A percentile compares a stretch with the other conserved stretches of the same genome.
These are phyloP conservation scores for Zoanthus solanderi DNA, from an alignment of 92 coral and sea anemone genomes.

Conservation along the genomic window DNA sequence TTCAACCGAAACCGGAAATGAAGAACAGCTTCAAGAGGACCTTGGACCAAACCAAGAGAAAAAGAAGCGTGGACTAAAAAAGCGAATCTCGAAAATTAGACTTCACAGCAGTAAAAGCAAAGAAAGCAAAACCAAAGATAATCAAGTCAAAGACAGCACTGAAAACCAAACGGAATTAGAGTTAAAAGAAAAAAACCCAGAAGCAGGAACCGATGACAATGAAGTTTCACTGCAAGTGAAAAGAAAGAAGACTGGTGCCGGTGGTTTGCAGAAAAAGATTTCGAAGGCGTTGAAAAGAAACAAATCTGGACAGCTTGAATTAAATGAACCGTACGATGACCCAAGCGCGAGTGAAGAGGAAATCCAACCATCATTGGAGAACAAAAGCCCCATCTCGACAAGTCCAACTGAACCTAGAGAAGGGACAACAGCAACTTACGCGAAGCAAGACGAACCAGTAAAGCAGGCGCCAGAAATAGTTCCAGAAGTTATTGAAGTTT, in stretches of 20 bases:
- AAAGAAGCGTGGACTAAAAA: conserved; percentile 34
- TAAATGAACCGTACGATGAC: conserved; percentile 21
- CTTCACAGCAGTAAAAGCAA: conserved; percentile 30
- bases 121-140: conserved; percentile 12
- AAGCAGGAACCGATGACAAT: conserved; percentile 19
- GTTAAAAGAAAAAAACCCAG: not conserved
- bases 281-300: conserved; percentile 33
- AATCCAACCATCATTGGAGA: not conserved
- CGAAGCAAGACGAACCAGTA: not conserved
- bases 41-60: conserved; percentile 19
- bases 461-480: not conserved
- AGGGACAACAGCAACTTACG: not conserved
- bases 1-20: conserved; percentile 33
- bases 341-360: conserved; percentile 42
- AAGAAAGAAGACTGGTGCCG: conserved; percentile 40
- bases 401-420: not conserved
- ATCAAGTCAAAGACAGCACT: not conserved
- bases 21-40: conserved; percentile 20
- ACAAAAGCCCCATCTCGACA: not conserved
- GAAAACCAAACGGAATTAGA: conserved; percentile 14
- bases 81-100: conserved; percentile 34
- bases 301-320: conserved; percentile 33
- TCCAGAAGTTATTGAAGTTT: conserved; percentile 24
- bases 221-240: conserved; percentile 32
- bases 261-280: conserved; percentile 35